Evolutionary conservation across 2,888 invertebrate genomes (phyloP), one percentile per base, ranked within the genome.

Genomic region (Drosophila neutralis): DNA sequence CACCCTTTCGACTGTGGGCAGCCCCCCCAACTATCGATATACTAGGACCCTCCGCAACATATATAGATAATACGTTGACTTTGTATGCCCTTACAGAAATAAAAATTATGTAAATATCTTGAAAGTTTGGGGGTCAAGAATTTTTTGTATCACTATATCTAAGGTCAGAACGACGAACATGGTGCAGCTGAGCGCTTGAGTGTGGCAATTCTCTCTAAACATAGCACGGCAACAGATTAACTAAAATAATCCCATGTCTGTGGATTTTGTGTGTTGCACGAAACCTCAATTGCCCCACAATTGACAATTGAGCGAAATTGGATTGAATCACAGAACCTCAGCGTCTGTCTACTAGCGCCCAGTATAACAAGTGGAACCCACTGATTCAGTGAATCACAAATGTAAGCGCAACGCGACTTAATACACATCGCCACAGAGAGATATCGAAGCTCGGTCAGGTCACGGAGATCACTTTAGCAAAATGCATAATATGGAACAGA

Each of bases 401-500:
- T 73, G 52, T 42, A 68, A 67, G n/a, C 51, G 36, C 36, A 60
- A 31, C 29, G 45, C 53, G 65, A 36, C 76, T 75, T 65, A 62
- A 69, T 62, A 18, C 48, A 75, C 48, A 45, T 33, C 31, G 52
- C 42, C 21, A 66, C 21, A 49, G 45, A 29, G 45, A 60, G 53
- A 56, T 36, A 35, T 54, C 31, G n/a, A 58, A 53, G 33, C 24
- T 36, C 24, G 36, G 13, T 51, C 35, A 13, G 31, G 29, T 6
- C 21, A 18, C 40, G 24, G 6, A 31, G 36, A 38, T 36, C 31
- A 35, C 45, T 15, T 27, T 31, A 35, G 27, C 52, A 63, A 54
- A 62, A 93, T 93, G 93, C 80, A 92, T 53, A 91, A 90, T 64
- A 91, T 93, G 60, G 92, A 92, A 53, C 84, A 91, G 69, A 90